These are phyloP conservation scores for Cardiocondyla obscurior DNA, from an alignment of 1,140 invertebrate genomes.

Conservation along the genomic window DNA sequence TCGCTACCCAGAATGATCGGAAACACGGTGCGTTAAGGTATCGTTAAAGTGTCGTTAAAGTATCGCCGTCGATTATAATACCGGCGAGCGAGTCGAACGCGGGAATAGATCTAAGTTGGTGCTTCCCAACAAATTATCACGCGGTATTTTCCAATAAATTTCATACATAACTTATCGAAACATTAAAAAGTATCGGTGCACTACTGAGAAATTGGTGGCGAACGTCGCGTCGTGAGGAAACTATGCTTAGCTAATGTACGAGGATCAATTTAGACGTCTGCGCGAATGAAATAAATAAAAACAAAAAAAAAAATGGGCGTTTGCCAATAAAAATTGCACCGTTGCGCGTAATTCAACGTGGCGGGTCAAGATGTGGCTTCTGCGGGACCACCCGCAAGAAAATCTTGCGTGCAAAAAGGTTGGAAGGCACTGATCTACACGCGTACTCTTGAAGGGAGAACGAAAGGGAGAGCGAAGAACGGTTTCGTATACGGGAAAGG, in stretches of 20 bases:
- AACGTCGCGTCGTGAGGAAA: no score
- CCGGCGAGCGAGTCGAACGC: slow-evolving; percentile 57
- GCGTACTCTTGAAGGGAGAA: slow-evolving; percentile 37
- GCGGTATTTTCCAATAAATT: background rate
- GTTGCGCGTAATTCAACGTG: slow-evolving; percentile 27
- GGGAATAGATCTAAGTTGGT: background rate
- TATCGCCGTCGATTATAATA: slow-evolving; percentile 65
- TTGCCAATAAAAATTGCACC: slow-evolving; percentile 12
- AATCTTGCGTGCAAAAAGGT: slow-evolving; percentile 46
- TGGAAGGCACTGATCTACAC: slow-evolving; percentile 38
- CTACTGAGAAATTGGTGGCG: no score
- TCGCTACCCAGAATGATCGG: slow-evolving; percentile 1
- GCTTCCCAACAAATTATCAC: slow-evolving; percentile 15
- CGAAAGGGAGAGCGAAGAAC: slow-evolving; percentile 40
- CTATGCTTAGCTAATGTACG: background rate
- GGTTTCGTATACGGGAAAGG: background rate
- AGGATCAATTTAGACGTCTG: background rate
- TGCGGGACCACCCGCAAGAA: slow-evolving; percentile 61
- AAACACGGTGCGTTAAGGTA: slow-evolving; percentile 63
- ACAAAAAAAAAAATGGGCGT: background rate
- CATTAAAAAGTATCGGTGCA: background rate
- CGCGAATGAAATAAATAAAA: no score
- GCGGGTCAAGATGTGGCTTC: slow-evolving; percentile 31
- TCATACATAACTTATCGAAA: background rate
- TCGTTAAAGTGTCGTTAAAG: slow-evolving; percentile 69